Evolutionary conservation across 2,888 invertebrate species (phyloP), one percentile per base, ranked within the genome.

Genomic region (Protodeltote pygarga): DNA sequence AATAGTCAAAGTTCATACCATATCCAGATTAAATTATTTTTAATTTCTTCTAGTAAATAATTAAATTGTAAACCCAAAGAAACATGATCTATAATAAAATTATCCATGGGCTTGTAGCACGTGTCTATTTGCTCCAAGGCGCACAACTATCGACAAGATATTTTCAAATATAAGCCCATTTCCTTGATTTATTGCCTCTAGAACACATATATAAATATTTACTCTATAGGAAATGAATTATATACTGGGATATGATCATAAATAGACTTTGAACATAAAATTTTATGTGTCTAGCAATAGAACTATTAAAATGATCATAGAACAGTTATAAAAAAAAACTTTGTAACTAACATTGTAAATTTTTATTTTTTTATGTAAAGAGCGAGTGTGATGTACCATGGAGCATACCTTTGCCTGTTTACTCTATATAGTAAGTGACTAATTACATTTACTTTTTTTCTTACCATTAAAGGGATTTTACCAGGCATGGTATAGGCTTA

Each of bases 151-250:
- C 57, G 42, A 46, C 23, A 28, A 38, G 24, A n/a, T 45, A 49
- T 53, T 65, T 51, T 51, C 48, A 46, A 65, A 63, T 63, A 58
- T 63, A 50, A 40, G 41, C 50, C 38, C 17, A 40, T 62, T 47
- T 38, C 32, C 50, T 51, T 29, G 48, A 58, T 65, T 62, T 65
- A 58, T 49, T 20, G 47, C 5, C 37, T 9, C 24, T 17, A 19
- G 8, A n/a, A 25, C 8, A 13, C 31, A 42, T 31, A 44, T 53
- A 57, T 50, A 50, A 44, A 42, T 50, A 50, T 37, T 51, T 10
- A 9, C 29, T 16, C 3, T 3, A 41, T 33, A 38, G 51, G 46
- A 52, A 59, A 45, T 39, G 24, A 24, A 29, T n/a, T 20, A 4
- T 16, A 20, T 13, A 8, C 10, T 2, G 19, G 31, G 16, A 39